Conservation (phyloP, 2,113 vertebrate genomes). For the Sceloporus tristichus region DNA sequence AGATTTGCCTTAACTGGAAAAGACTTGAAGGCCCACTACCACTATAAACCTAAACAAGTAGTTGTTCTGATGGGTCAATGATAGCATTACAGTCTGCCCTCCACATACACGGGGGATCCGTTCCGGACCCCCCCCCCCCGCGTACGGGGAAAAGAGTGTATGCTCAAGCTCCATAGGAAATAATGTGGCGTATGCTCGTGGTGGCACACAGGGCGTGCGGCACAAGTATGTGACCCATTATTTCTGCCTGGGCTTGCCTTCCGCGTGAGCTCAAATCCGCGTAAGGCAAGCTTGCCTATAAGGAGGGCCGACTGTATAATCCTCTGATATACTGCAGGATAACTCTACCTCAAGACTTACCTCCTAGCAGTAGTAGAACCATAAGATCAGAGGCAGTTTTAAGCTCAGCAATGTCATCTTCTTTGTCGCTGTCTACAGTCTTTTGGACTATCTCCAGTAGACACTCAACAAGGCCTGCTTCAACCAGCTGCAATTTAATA, state of each 20-base stretch:
- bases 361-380: slow-evolving; percentile 95
- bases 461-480: slow-evolving; percentile 95
- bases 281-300: too few species aligned
- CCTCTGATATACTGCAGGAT: slow-evolving; percentile 18
- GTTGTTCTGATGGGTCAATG: background rate
- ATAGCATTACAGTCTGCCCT: background rate
- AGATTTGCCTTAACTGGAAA: too few species aligned
- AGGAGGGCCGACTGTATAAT: background rate
- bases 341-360: slow-evolving; percentile 68
- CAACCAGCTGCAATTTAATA: slow-evolving; percentile 97
- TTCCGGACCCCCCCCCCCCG: too few species aligned
- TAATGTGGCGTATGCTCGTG: too few species aligned
- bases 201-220: too few species aligned
- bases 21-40: too few species aligned
- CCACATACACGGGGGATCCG: too few species aligned
- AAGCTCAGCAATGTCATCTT: slow-evolving; percentile 93
- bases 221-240: too few species aligned
- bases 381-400: slow-evolving; percentile 98
- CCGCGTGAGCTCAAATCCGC: too few species aligned
- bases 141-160: too few species aligned
- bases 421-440: slow-evolving; percentile 92
- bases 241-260: too few species aligned
- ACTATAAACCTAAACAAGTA: background rate
- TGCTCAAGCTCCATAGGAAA: too few species aligned
- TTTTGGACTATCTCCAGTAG: slow-evolving; percentile 94